Base-by-base conservation (phyloP, 1,140 invertebrate species). In the Eubasilissa regina region DNA sequence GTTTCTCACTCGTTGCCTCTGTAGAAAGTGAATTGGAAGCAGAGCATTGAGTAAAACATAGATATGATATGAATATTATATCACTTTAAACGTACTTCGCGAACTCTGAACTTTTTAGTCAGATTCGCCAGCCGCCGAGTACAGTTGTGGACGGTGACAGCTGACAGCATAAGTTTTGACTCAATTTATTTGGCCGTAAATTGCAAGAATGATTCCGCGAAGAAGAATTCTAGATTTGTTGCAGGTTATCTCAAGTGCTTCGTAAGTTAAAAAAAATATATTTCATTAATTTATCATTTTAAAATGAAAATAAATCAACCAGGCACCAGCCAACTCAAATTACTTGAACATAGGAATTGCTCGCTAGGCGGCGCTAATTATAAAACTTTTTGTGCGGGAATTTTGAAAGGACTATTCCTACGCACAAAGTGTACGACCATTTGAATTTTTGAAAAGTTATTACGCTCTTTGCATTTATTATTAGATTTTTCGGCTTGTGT, bases 191-290 rank as follows among this genome's bases (percentile, higher is more conserved):
- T 35, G 25, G 43, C 0, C 43, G 35, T n/a, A 35, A 77, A 83
- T 47, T 12, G 73, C 12, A 9, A 86, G 83, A 78, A 90, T 90
- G 89, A 77, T 85, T 62, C 82, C 85, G 11, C 85, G 85, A 85
- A 86, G 83, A 78, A 86, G 86, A n/a, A 84, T 88, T 19, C 75
- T 90, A 53, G 86, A 89, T 81, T 83, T 89, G 48, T 80, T 90
- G 25, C 86, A 86, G 80, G 82, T 86, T 9, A 86, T 89, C 76
- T 86, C 87, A 8, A 85, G 85, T 25, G 85, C 88, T 78, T 89
- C 87, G 89, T 90, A 84, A 89, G 88, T 89, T 48, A 19, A 11
- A 35, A 35, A 35, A 35, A 35, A 3, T 35, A 35, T 35, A 15
- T 53, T 53, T 15, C 12, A 12, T 53, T 53, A 1, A 13, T 13